Base-by-base conservation (phyloP, 2,113 vertebrate genomes). In the Zosterops hypoxanthus region DNA sequence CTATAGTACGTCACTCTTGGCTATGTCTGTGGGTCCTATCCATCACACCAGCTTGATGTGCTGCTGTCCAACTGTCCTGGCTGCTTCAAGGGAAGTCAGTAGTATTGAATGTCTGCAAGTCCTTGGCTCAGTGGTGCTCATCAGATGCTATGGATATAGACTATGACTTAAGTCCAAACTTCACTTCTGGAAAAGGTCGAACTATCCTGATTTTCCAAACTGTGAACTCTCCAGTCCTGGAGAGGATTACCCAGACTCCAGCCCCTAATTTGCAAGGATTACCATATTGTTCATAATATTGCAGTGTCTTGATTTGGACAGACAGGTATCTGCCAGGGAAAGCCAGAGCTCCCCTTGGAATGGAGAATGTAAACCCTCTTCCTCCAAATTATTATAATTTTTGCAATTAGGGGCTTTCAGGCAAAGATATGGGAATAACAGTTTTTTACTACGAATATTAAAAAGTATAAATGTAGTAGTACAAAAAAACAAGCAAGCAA, bases 11-110 rank as follows among this genome's bases (percentile, higher is more conserved):
- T 49, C 3, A 0, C 20, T 39, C 44, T 13, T 8, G 21, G 14
- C 20, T 16, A 2, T 4, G 1, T 66, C 21, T 4, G 3, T 13
- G 2, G n/a, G 31, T 39, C 9, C 18, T 18, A 1, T 39, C 75
- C 15, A 2, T 31, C 7, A 2, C 8, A 1, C 63, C 33, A 2
- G 1, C 29, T 28, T 20, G 36, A 14, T 2, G 8, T 12, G 15
- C 31, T 1, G 0, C 50, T 52, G 39, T 59, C 31, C 14, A 15
- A 36, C 47, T 39, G 34, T 46, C 36, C 6, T 1, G 3, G 11
- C 31, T 39, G 8, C 34, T 4, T 28, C 24, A 23, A 7, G 42
- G 41, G 21, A 36, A 52, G 9, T 25, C 80, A 6, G 14, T 6
- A 4, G 36, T 3, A 3, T 5, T 41, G 39, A 59, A 14, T 8